These are phyloP conservation scores for Lonchura striata DNA, from an alignment of 2,113 vertebrate species.

Conservation along the genomic window DNA sequence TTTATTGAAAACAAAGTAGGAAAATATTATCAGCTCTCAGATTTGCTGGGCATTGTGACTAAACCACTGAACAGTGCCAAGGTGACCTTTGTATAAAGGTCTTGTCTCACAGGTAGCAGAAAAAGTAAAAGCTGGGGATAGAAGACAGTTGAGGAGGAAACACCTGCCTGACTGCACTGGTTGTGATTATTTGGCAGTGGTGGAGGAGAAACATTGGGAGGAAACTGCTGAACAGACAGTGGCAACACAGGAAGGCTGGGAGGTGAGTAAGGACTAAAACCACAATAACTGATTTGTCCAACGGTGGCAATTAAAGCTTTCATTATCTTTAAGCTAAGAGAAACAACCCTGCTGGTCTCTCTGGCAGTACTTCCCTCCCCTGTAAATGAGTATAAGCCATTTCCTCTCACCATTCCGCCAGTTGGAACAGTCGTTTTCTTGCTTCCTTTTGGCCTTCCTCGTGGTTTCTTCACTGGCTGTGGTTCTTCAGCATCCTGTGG, in stretches of 20 bases:
- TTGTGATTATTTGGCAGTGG: not conserved
- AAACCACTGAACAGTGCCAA: not conserved
- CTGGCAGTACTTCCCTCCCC: not conserved
- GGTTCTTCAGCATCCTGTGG: not conserved
- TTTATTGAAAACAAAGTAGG: not conserved
- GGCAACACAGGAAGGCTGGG: not conserved
- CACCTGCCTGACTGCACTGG: not conserved
- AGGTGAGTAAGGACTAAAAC: not conserved
- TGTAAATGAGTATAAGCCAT: not conserved
- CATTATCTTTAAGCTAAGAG: not conserved
- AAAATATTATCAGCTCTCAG: not conserved
- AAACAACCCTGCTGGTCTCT: not conserved
- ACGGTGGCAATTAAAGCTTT: not conserved
- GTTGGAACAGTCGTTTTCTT: not conserved
- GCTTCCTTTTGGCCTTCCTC: constrained; percentile 68
- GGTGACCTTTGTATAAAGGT: not conserved
- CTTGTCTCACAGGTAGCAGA: not conserved
- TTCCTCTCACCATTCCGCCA: constrained; percentile 14
- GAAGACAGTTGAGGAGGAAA: constrained; percentile 6
- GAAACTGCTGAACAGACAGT: not conserved
- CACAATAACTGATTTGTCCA: not conserved
- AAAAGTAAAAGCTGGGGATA: not conserved
- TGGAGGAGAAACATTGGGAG: not conserved
- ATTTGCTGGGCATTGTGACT: not conserved
- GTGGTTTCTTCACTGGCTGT: constrained; percentile 41